phyloP scores from a whole-genome alignment of 2,797 vertebrate species.

The Malurus leucopterus region DNA sequence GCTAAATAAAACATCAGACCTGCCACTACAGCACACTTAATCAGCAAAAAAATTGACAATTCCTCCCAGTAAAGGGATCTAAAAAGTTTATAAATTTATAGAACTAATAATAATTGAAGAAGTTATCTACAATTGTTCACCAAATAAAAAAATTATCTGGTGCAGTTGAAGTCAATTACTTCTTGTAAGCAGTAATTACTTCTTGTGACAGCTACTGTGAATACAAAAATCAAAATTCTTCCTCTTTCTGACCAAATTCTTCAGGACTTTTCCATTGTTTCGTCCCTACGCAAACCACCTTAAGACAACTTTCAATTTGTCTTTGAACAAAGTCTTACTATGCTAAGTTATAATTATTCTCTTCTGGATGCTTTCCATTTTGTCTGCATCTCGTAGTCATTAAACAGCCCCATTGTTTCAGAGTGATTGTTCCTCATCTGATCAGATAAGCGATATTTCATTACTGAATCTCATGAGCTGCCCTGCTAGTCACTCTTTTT shows the following conservation, averaged over 20 bases:
- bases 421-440: neutral
- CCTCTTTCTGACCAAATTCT: neutral
- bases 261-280: neutral
- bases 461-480: neutral
- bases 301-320: neutral
- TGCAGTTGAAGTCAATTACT: neutral
- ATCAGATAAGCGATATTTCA: neutral
- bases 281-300: neutral
- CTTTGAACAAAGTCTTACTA: neutral
- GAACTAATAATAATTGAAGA: neutral
- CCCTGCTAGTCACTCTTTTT: neutral
- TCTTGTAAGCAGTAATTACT: neutral
- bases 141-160: neutral
- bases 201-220: neutral
- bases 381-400: neutral
- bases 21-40: neutral
- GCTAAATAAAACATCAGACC: neutral
- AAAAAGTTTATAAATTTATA: neutral
- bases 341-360: neutral
- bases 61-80: neutral
- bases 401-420: neutral
- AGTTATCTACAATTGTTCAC: neutral
- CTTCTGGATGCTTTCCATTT: neutral
- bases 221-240: neutral
- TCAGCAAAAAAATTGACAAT: neutral